phyloP scores from a whole-genome alignment of 2,888 invertebrate genomes.

The Sisyra nigra region DNA sequence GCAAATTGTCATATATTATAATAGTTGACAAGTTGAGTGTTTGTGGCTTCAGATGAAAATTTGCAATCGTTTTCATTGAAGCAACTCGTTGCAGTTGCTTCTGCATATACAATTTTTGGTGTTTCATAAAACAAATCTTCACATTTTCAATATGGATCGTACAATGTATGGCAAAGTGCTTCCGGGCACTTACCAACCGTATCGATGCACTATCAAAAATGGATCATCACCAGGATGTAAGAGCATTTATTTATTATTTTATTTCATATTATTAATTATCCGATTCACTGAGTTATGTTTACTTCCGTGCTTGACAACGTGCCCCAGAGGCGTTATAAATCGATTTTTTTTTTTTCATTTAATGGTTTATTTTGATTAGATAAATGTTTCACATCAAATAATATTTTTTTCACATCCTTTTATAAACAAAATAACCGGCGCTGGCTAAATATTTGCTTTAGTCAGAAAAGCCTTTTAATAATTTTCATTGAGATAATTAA shows the following conservation, averaged over 20 bases:
- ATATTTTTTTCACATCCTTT: not conserved
- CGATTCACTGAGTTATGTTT: not conserved
- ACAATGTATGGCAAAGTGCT: conserved; percentile 81
- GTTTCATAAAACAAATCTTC: too few species aligned
- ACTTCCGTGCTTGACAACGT: not conserved
- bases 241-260: conserved; percentile 32
- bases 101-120: too few species aligned
- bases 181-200: conserved; percentile 72
- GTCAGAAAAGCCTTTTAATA: too few species aligned
- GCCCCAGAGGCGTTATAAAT: not conserved
- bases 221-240: conserved; percentile 78
- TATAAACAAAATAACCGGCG: too few species aligned
- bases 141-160: conserved; percentile 51
- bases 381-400: not conserved
- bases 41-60: too few species aligned
- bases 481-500: too few species aligned
- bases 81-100: too few species aligned
- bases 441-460: too few species aligned
- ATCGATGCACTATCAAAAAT: conserved; percentile 68
- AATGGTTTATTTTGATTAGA: not conserved
- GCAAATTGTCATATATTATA: too few species aligned
- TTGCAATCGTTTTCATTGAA: too few species aligned
- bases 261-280: not conserved
- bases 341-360: not conserved
- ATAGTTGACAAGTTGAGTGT: too few species aligned